Percentiles rank a stretch among this genome's conserved stretches.
These are phyloP conservation scores for Zaprionus nigranus DNA, from an alignment of 1,140 invertebrate species.

Conservation along the genomic window DNA sequence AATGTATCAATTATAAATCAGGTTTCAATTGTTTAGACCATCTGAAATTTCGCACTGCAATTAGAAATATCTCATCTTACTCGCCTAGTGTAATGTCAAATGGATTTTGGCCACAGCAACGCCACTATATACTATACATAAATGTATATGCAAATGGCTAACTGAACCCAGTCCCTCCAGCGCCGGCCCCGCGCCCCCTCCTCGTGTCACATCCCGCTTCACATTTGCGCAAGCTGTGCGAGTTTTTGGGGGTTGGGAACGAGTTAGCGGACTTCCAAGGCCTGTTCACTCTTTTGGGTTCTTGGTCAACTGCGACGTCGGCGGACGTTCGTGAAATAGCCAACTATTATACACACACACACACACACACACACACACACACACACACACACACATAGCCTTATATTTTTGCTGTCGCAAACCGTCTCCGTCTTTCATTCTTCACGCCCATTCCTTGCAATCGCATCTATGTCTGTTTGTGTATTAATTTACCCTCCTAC, in stretches of 20 bases:
- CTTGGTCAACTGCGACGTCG: slow-evolving; percentile 74
- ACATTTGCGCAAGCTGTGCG: slow-evolving; percentile 17
- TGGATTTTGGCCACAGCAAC: slow-evolving; percentile 32
- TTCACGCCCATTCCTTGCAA: slow-evolving; percentile 30
- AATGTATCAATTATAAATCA: neutral
- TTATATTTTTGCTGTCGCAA: slow-evolving; percentile 66
- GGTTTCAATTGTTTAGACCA: neutral
- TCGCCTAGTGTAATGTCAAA: slow-evolving; percentile 46
- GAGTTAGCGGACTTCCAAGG: slow-evolving; percentile 41
- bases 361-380: neutral
- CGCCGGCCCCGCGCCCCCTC: neutral
- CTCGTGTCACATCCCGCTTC: neutral
- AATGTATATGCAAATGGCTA: slow-evolving; percentile 68
- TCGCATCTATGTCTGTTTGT: slow-evolving; percentile 77
- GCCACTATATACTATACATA: slow-evolving; percentile 38
- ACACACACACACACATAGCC: slow-evolving; percentile 26
- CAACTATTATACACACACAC: slow-evolving; percentile 65
- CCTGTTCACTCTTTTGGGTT: slow-evolving; percentile 53
- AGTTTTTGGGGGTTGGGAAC: slow-evolving; percentile 13
- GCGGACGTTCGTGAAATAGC: slow-evolving; percentile 76
- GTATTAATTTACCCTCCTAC: slow-evolving; percentile 78
- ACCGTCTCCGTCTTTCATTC: slow-evolving; percentile 47
- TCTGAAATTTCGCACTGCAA: slow-evolving; percentile 25
- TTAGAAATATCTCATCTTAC: slow-evolving; percentile 36
- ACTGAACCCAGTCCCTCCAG: slow-evolving; percentile 32